These are phyloP conservation scores for Indicator maculatus DNA, from an alignment of 2,113 vertebrate genomes.

Conservation along the genomic window DNA sequence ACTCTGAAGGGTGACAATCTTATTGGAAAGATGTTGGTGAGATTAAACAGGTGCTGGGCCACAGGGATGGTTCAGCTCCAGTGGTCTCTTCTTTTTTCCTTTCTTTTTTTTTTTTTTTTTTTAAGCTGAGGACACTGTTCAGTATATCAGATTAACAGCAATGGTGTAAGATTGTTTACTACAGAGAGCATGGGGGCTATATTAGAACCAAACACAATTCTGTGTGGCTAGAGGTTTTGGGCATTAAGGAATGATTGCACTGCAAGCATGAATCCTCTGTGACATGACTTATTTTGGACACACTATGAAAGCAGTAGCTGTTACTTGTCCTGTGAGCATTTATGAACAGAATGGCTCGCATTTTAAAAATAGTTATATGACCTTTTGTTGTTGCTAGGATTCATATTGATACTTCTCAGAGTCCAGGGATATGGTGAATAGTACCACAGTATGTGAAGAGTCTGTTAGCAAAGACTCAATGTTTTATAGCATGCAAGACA, in stretches of 20 bases:
- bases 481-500: background rate
- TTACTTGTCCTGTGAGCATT: conserved; percentile 45
- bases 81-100: background rate
- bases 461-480: conserved; percentile 13
- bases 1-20: background rate
- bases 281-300: conserved; percentile 7
- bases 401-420: conserved; percentile 24
- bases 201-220: background rate
- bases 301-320: background rate
- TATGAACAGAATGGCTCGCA: conserved; percentile 23
- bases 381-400: conserved; percentile 55
- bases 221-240: background rate
- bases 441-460: conserved; percentile 20
- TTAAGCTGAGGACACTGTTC: background rate
- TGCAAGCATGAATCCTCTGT: background rate
- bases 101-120: background rate
- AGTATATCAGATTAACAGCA: background rate
- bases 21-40: background rate
- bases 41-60: background rate
- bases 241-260: background rate
- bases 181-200: rapidly evolving
- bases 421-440: conserved; percentile 18
- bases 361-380: conserved; percentile 60
- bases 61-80: background rate
- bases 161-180: rapidly evolving